Evolutionary conservation across 2,888 invertebrate species (phyloP).

Genomic region (Parelbella ahira): DNA sequence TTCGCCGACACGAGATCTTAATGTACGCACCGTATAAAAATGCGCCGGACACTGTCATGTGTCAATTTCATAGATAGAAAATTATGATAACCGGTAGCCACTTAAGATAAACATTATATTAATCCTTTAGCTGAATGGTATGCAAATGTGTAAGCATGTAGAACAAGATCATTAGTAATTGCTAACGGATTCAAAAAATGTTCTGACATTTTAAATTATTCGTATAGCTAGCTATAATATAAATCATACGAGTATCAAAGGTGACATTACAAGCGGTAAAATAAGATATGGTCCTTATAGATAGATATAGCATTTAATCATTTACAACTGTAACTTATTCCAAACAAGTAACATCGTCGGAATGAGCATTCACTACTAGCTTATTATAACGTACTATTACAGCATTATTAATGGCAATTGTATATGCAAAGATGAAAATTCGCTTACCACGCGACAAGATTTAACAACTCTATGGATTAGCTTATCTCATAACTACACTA

Average conservation of each 20-base stretch:
- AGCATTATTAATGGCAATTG: conserved; percentile 8
- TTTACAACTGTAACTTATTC: too few species aligned
- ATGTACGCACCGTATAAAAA: conserved; percentile 51
- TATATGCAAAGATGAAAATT: conserved; percentile 38
- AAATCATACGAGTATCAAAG: too few species aligned
- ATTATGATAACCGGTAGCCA: conserved; percentile 37
- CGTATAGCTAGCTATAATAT: too few species aligned
- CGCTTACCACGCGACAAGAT: conserved; percentile 44
- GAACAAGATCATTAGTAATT: too few species aligned
- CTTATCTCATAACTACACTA: conserved; percentile 49
- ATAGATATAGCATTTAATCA: too few species aligned
- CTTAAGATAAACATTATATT: conserved; percentile 27
- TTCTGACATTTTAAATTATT: too few species aligned
- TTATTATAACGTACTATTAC: background rate
- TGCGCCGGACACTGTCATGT: conserved; percentile 53
- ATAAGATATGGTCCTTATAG: too few species aligned
- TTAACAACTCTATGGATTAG: conserved; percentile 56
- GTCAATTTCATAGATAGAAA: conserved; percentile 54
- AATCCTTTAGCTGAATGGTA: conserved; percentile 23
- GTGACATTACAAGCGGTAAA: too few species aligned
- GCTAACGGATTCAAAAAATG: too few species aligned
- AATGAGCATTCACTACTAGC: too few species aligned
- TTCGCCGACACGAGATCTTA: conserved; percentile 45
- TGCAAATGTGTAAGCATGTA: conserved; percentile 16
- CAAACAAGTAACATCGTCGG: too few species aligned